Conservation (phyloP, 2,888 invertebrate genomes). For the Lasioglossum lativentre region DNA sequence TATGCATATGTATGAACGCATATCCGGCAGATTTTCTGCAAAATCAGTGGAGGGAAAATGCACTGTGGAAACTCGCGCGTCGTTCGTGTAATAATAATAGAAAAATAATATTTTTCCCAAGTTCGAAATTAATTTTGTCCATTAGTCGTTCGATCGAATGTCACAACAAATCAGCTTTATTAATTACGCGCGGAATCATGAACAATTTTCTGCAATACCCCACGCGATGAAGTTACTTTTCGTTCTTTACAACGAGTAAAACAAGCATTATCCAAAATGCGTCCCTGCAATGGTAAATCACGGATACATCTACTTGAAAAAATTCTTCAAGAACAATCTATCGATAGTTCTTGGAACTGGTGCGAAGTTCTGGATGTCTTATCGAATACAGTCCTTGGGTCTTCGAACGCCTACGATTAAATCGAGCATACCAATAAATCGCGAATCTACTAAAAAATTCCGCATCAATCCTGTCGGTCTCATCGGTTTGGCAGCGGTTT, state of each 20-base stretch:
- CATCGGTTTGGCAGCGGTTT: background rate
- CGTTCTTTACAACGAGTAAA: background rate
- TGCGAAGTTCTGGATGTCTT: background rate
- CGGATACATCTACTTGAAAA: background rate
- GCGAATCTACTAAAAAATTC: background rate
- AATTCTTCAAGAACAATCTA: background rate
- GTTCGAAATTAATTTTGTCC: slow-evolving; percentile 52
- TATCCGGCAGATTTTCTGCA: slow-evolving; percentile 66
- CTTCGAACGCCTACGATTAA: background rate
- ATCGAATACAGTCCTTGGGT: background rate
- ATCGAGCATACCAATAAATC: background rate
- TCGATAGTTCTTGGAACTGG: background rate
- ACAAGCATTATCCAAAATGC: background rate
- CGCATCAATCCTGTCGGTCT: background rate
- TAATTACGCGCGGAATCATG: background rate
- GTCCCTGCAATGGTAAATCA: background rate
- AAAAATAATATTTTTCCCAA: slow-evolving; percentile 58
- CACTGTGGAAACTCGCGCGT: slow-evolving; percentile 57
- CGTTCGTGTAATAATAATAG: slow-evolving; percentile 58
- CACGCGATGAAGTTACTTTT: too few species aligned
- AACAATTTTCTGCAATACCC: background rate
- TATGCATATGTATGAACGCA: slow-evolving; percentile 73
- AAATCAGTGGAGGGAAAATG: slow-evolving; percentile 55
- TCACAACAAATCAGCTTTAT: background rate
- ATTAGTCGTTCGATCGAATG: background rate